A percentile compares a stretch with the other conserved stretches of the same genome.
These are phyloP conservation scores for Crypturellus undulatus DNA, from an alignment of 2,113 vertebrate genomes.

Conservation along the genomic window DNA sequence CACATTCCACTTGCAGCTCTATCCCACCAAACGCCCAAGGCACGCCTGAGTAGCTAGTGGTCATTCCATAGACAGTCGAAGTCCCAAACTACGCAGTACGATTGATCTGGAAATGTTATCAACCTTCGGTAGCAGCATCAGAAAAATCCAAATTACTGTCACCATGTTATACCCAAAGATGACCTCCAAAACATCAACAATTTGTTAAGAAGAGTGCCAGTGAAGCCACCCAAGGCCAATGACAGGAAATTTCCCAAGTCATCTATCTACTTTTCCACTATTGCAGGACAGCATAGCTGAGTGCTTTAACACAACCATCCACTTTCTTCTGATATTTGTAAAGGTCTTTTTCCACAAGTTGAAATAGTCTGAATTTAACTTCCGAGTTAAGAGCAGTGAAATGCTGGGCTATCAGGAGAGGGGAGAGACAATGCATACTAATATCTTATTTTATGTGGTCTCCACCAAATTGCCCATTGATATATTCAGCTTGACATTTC, in stretches of 20 bases:
- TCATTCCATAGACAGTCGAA: background rate
- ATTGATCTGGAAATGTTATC: background rate
- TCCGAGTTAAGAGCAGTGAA: background rate
- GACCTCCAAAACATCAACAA: background rate
- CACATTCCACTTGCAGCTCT: background rate
- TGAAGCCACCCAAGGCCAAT: background rate
- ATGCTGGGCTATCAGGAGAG: background rate
- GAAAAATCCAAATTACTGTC: background rate
- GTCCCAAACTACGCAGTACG: background rate
- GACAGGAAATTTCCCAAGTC: background rate
- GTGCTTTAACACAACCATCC: accelerated
- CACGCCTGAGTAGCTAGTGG: background rate
- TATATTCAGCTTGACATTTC: background rate
- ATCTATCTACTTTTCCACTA: background rate
- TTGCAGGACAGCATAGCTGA: background rate
- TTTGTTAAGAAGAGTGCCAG: background rate
- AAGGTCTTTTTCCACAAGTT: background rate
- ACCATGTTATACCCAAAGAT: background rate
- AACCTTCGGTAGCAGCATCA: background rate
- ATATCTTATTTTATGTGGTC: background rate
- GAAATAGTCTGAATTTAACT: background rate
- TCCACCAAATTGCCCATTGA: accelerated
- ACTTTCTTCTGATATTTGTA: background rate
- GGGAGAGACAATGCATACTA: background rate
- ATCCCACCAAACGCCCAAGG: background rate